These are phyloP conservation scores for Cremastinae sp. DNA, from an alignment of 2,888 invertebrate genomes.

Conservation along the genomic window DNA sequence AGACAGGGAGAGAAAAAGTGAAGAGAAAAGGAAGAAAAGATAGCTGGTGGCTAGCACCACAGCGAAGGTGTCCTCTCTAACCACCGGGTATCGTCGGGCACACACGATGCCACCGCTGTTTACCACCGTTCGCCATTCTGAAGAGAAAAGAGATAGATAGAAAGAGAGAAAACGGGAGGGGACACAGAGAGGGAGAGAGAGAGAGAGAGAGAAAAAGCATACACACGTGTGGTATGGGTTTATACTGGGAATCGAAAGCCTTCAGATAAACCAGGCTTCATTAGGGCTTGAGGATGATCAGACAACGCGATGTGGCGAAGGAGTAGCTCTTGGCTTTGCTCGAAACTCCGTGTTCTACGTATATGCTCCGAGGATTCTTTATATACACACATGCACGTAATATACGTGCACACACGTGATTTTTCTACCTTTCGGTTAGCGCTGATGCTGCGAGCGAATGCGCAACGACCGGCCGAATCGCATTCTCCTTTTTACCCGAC, in stretches of 20 bases:
- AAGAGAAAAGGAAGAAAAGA: constrained; percentile 24
- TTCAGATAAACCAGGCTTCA: constrained; percentile 80
- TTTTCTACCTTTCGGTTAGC: constrained; percentile 31
- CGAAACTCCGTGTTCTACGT: constrained; percentile 47
- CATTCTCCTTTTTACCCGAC: constrained; percentile 40
- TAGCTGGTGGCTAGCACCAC: constrained; percentile 72
- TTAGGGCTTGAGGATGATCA: constrained; percentile 80
- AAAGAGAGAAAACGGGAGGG: constrained; percentile 2
- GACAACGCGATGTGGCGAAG: constrained; percentile 78
- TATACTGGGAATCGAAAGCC: constrained; percentile 80
- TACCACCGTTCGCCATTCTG: constrained; percentile 21
- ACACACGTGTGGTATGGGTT: constrained; percentile 78
- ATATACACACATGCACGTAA: constrained; percentile 52
- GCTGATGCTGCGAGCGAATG: constrained; percentile 32
- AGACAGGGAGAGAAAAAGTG: constrained; percentile 3
- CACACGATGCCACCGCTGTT: constrained; percentile 51
- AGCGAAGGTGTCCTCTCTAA: constrained; percentile 77
- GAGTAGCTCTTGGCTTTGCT: constrained; percentile 63
- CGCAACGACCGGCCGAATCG: constrained; percentile 52
- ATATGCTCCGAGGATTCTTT: constrained; percentile 42
- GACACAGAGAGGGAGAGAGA: no score
- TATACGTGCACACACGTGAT: constrained; percentile 36
- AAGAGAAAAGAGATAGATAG: no score
- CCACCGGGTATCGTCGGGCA: constrained; percentile 67
- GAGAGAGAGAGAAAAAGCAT: neutral